phyloP scores from a whole-genome alignment of 53 echinoderm and acorn worm genomes.

The Holothuria leucospilota region DNA sequence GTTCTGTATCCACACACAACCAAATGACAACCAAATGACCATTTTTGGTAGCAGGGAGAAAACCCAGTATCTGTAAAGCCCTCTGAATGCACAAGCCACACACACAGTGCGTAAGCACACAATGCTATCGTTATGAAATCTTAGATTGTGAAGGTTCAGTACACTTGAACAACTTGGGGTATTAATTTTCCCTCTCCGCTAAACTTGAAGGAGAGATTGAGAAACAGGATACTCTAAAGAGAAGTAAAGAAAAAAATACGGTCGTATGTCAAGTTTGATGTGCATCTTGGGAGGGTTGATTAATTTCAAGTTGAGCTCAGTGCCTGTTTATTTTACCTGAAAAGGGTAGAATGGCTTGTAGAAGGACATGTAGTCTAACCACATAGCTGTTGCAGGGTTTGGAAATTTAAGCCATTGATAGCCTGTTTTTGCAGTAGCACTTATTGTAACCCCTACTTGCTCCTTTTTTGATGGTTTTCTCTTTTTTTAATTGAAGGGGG shows the following conservation, averaged over 20 bases:
- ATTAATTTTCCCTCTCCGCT: slow-evolving; percentile 1
- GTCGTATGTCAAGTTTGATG: slow-evolving; percentile 17
- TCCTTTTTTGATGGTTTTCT: no score
- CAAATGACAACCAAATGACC: slow-evolving; percentile 31
- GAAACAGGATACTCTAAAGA: slow-evolving; percentile 4
- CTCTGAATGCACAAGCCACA: no score
- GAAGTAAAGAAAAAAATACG: slow-evolving; percentile 13
- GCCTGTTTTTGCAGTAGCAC: no score
- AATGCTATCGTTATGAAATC: no score
- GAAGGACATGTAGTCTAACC: background rate
- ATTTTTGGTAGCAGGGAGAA: slow-evolving; percentile 21
- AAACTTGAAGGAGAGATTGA: slow-evolving; percentile 21
- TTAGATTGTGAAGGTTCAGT: background rate
- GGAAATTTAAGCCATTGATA: no score
- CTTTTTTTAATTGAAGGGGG: no score
- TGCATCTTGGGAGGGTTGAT: slow-evolving; percentile 16
- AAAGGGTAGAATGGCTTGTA: slow-evolving; percentile 1
- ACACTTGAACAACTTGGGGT: slow-evolving; percentile 1
- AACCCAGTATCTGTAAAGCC: no score
- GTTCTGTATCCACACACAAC: background rate
- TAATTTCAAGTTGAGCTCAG: slow-evolving; percentile 26
- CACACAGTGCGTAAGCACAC: no score
- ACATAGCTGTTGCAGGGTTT: no score
- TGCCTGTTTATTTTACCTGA: slow-evolving; percentile 4
- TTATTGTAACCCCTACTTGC: no score